Evolutionary conservation across 2,888 invertebrate species (phyloP), one percentile per base, ranked within the genome.

Genomic region (Cecidostiba fungosa): DNA sequence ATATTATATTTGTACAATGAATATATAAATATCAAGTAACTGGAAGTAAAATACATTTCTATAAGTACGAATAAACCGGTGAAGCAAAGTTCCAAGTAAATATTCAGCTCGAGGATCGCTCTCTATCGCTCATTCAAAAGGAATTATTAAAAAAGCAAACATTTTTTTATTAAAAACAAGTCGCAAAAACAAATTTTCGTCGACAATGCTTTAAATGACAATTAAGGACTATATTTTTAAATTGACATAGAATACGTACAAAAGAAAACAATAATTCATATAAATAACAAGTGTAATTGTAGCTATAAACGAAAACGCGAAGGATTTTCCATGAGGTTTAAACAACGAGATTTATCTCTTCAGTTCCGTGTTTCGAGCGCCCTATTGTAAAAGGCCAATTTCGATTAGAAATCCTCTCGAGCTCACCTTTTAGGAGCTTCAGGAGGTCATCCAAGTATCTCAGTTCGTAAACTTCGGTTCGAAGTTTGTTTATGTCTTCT

Each of bases 351-450:
- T 93, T 93, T 86, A 91, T 89, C 87, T 92, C 92, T 72, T 91
- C 91, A 39, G 87, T 87, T 66, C 87, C 88, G 78, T 88, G 83
- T 12, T 89, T 88, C 23, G 85, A 82, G 77, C 90, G 91, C n/a
- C 92, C 91, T 32, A 91, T 86, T 47, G 89, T 85, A 79, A 93
- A 93, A 23, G 93, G 93, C 93, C 93, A 93, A 85, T 90, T 91
- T 86, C 91, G 90, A 77, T 88, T 88, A 8, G 93, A 92, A 69
- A 92, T 91, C 81, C 88, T 89, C 16, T 92, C 91, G 72, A 92
- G 89, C 84, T 92, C 91, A 8, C 92, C 93, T 81, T 89, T 89
- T 72, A 93, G 85, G 26, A 93, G 90, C 80, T 90, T 92, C 39
- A 93, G 84, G 73, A 93, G 89, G 86, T 93, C 92, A 81, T 93